Evolutionary conservation across 2,797 vertebrate species (phyloP).

Genomic region (Neosilurus hyrtlii): DNA sequence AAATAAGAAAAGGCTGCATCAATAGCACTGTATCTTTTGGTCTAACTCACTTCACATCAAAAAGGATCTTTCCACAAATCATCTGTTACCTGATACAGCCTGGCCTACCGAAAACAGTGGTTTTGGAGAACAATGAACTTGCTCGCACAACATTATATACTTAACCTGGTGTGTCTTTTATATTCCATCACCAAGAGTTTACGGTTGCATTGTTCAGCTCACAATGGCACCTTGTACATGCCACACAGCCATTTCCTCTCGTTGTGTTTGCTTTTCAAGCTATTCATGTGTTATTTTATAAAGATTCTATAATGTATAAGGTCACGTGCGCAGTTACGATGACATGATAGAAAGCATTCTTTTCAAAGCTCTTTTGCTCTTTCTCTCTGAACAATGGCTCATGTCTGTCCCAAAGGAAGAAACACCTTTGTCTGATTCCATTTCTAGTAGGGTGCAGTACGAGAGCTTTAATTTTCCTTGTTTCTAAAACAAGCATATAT

Average conservation of each 20-base stretch:
- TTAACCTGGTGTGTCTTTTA: slow-evolving; percentile 63
- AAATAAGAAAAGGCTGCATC: slow-evolving; percentile 41
- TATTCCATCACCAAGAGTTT: slow-evolving; percentile 59
- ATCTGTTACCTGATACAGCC: slow-evolving; percentile 68
- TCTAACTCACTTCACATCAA: slow-evolving; percentile 38
- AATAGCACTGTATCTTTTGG: slow-evolving; percentile 48
- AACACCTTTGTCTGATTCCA: slow-evolving; percentile 50
- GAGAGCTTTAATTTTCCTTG: slow-evolving; percentile 33
- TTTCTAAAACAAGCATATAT: slow-evolving; percentile 3
- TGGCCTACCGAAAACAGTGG: slow-evolving; percentile 61
- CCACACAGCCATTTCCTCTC: slow-evolving; percentile 67
- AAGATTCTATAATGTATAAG: slow-evolving; percentile 63
- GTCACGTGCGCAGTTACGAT: slow-evolving; percentile 54
- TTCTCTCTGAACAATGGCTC: slow-evolving; percentile 37
- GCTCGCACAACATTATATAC: slow-evolving; percentile 61
- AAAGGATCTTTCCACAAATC: slow-evolving; percentile 53
- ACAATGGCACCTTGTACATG: slow-evolving; percentile 67
- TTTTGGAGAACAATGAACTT: slow-evolving; percentile 64
- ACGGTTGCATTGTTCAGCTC: slow-evolving; percentile 66
- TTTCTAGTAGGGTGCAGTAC: slow-evolving; percentile 42
- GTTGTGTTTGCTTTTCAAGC: slow-evolving; percentile 68
- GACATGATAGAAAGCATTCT: slow-evolving; percentile 29
- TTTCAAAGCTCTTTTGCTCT: slow-evolving; percentile 26
- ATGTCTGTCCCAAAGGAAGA: slow-evolving; percentile 49
- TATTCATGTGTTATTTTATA: slow-evolving; percentile 73